These are phyloP conservation scores for Nasonia giraulti DNA, from an alignment of 1,140 invertebrate genomes.

Conservation along the genomic window DNA sequence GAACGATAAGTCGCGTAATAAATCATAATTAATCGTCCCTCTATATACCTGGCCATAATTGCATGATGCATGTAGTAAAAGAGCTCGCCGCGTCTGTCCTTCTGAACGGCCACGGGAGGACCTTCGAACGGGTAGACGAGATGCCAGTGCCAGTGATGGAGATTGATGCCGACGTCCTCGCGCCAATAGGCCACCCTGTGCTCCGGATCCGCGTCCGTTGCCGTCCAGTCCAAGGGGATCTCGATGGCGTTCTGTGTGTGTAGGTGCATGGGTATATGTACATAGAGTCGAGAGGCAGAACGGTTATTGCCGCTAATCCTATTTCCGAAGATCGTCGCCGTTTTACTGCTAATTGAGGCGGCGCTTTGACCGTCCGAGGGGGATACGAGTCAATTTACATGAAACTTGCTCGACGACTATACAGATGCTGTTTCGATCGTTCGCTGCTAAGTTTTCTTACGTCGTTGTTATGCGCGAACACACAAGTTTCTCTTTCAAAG, in stretches of 20 bases:
- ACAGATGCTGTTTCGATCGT: not conserved
- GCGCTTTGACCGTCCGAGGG: not conserved
- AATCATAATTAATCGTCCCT: not conserved
- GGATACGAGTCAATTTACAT: conserved; percentile 8
- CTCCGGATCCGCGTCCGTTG: conserved; percentile 81
- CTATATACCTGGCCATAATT: conserved; percentile 74
- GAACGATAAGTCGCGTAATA: not conserved
- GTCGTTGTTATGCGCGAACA: too few relatives aligned
- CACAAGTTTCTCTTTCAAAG: not conserved
- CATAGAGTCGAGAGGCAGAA: not conserved
- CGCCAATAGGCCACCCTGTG: conserved; percentile 80
- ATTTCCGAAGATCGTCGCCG: not conserved
- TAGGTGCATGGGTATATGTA: conserved; percentile 21
- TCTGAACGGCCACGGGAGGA: conserved; percentile 72
- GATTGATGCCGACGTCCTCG: conserved; percentile 76
- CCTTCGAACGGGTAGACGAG: conserved; percentile 84
- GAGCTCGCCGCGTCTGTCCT: conserved; percentile 78
- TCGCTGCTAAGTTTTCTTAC: not conserved
- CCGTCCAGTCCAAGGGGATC: conserved; percentile 83
- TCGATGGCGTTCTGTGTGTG: conserved; percentile 62
- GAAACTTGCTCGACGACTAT: not conserved
- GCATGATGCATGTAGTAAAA: conserved; percentile 80
- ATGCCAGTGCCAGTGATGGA: conserved; percentile 90
- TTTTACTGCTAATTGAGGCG: conserved; percentile 44
- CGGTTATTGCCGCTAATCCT: conserved; percentile 35